These are phyloP conservation scores for Sylvietta virens DNA, from an alignment of 2,113 vertebrate species.

Conservation along the genomic window DNA sequence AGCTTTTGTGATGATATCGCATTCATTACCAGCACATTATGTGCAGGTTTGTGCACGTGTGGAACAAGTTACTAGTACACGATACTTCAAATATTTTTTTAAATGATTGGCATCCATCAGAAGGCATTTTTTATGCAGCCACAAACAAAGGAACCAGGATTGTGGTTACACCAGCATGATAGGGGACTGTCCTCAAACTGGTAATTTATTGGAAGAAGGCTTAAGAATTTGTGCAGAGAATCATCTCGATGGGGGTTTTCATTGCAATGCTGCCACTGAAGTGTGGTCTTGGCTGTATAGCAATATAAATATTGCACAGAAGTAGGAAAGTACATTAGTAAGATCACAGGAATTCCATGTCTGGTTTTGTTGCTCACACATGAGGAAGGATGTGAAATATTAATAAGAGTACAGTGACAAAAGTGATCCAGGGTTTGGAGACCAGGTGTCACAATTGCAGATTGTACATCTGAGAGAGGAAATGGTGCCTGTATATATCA, in stretches of 20 bases:
- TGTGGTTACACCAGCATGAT: not conserved
- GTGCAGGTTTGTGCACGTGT: not conserved
- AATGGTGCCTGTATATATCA: not conserved
- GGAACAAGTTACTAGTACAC: not conserved
- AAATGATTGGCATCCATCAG: not conserved
- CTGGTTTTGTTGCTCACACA: not conserved
- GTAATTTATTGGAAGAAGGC: not conserved
- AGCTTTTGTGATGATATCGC: not conserved
- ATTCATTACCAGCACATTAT: not conserved
- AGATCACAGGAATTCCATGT: not conserved
- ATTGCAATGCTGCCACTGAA: not conserved
- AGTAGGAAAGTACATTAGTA: not conserved
- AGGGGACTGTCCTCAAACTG: not conserved
- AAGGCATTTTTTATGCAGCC: not conserved
- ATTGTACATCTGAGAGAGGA: not conserved
- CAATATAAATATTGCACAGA: slow-evolving; percentile 18
- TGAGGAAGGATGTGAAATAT: not conserved
- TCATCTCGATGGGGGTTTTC: not conserved
- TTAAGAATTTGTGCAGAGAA: not conserved
- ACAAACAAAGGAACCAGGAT: not conserved
- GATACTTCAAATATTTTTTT: not conserved
- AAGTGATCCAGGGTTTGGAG: not conserved
- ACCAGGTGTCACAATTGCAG: not conserved
- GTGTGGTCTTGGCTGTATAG: slow-evolving; percentile 24
- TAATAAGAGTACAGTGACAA: not conserved